Conservation (phyloP, 2,113 vertebrate genomes). For the Lontra canadensis region DNA sequence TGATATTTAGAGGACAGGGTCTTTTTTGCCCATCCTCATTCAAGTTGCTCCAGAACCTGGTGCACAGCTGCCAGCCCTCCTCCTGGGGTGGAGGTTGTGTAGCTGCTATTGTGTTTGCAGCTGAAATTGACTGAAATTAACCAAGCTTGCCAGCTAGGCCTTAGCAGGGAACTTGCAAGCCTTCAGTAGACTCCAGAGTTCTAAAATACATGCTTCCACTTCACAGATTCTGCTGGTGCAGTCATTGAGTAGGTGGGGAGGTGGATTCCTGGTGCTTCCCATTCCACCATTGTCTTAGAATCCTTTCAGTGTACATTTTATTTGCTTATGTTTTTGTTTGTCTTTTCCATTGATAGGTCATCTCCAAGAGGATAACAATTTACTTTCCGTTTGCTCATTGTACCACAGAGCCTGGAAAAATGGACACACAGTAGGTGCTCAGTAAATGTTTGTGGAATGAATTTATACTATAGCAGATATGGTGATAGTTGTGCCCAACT, state of each 20-base stretch:
- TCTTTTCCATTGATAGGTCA: background rate
- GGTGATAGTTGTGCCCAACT: background rate
- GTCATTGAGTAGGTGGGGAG: background rate
- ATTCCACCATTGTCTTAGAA: background rate
- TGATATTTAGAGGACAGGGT: background rate
- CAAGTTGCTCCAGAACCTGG: background rate
- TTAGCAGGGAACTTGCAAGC: background rate
- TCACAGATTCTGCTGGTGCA: background rate
- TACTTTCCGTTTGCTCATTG: background rate
- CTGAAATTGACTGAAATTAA: background rate
- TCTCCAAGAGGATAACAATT: background rate
- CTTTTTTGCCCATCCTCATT: background rate
- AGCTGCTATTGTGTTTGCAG: no score
- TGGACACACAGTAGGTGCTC: background rate
- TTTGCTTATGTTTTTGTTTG: background rate
- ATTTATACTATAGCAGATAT: background rate
- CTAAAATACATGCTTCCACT: background rate
- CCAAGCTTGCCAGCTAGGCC: background rate
- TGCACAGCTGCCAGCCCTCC: no score
- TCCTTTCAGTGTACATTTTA: background rate
- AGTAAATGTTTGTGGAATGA: background rate
- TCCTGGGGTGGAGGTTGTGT: background rate
- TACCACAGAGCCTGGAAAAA: background rate
- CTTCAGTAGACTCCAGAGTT: background rate
- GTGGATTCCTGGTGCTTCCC: background rate